Conservation (phyloP, 1,140 invertebrate species). For the Dreissena rostriformis region DNA sequence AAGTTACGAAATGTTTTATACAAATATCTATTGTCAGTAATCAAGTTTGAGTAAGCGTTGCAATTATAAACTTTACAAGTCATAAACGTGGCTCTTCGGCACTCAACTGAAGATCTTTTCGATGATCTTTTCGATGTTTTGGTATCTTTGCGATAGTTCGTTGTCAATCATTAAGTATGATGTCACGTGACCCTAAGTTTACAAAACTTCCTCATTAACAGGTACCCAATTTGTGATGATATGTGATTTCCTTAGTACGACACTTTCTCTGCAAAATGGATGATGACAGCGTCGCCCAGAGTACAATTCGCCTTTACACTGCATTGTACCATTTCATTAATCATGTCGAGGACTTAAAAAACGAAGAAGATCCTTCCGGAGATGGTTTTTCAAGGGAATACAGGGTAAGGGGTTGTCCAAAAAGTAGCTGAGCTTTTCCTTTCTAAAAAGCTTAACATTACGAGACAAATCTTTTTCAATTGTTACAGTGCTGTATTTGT, state of each 20-base stretch:
- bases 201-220: conserved; percentile 5
- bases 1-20: too few relatives aligned
- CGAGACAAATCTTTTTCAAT: too few relatives aligned
- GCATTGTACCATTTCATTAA: conserved; percentile 83
- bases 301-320: conserved; percentile 64
- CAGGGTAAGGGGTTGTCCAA: conserved; percentile 78
- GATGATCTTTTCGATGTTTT: not conserved
- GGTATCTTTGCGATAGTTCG: not conserved
- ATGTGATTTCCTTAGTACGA: not conserved
- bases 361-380: conserved; percentile 76
- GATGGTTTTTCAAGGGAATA: conserved; percentile 83
- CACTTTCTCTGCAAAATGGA: conserved; percentile 25
- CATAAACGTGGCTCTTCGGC: too few relatives aligned
- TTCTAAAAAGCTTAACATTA: too few relatives aligned
- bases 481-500: too few relatives aligned
- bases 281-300: not conserved
- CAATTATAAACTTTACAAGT: too few relatives aligned
- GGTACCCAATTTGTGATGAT: not conserved
- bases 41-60: too few relatives aligned
- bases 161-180: not conserved
- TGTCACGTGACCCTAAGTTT: conserved; percentile 3
- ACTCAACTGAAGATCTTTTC: not conserved
- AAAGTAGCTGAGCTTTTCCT: not conserved
- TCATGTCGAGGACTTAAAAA: conserved; percentile 82
- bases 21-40: too few relatives aligned